Evolutionary conservation across 2,113 vertebrate species (phyloP).

Genomic region (Actenoides hombroni): DNA sequence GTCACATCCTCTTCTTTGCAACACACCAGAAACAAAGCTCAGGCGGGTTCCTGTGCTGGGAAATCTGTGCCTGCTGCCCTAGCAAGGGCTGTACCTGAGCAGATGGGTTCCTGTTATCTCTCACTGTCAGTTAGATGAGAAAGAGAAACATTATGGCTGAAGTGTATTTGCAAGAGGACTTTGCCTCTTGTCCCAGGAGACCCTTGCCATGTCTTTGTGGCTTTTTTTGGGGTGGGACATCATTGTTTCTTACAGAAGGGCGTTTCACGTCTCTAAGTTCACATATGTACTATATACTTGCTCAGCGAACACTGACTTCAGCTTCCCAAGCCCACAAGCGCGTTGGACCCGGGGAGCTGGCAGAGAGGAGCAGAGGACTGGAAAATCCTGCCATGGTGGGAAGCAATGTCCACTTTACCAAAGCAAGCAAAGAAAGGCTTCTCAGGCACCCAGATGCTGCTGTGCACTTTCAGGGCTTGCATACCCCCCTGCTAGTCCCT

Average conservation of each 20-base stretch:
- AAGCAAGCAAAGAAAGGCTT: neutral
- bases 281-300: neutral
- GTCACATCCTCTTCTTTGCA: neutral
- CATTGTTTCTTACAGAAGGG: slow-evolving; percentile 5
- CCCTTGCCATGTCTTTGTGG: neutral
- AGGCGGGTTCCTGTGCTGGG: neutral
- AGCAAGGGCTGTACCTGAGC: neutral
- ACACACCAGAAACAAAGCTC: slow-evolving; percentile 10
- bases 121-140: neutral
- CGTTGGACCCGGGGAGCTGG: neutral
- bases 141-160: neutral
- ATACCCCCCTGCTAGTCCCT: neutral
- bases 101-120: neutral
- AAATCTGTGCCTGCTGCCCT: slow-evolving; percentile 16
- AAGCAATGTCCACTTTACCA: neutral
- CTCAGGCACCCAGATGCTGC: neutral
- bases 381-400: neutral
- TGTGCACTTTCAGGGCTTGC: neutral
- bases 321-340: neutral
- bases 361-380: neutral
- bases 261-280: neutral
- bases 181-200: neutral
- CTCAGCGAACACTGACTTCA: neutral
- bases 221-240: slow-evolving; percentile 1
- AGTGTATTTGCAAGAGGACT: neutral